Percentiles rank a stretch among this genome's conserved stretches.
phyloP scores from a whole-genome alignment of 1,140 invertebrate genomes.

The Temnothorax longispinosus region DNA sequence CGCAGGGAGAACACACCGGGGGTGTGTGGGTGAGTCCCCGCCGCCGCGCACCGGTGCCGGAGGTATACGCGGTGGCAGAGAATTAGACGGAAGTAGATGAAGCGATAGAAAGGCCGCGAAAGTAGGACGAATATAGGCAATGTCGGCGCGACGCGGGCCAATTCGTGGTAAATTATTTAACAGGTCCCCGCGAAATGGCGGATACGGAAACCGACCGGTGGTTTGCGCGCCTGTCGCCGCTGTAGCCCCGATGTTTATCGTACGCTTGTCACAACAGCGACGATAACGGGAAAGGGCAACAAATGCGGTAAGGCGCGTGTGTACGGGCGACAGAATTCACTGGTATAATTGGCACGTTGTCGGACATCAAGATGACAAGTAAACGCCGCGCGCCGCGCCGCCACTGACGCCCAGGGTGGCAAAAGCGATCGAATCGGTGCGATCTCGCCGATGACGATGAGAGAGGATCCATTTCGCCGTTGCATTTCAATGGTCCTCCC shows the following conservation, averaged over 20 bases:
- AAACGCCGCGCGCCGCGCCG: no score
- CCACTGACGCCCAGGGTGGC: no score
- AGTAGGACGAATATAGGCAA: constrained; percentile 15
- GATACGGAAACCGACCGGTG: constrained; percentile 13
- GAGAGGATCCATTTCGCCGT: background rate
- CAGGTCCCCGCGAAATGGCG: background rate
- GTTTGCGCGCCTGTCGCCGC: constrained; percentile 1
- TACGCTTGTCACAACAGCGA: constrained; percentile 21
- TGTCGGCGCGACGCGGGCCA: background rate
- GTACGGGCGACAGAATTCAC: constrained; percentile 2
- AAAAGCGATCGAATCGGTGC: background rate
- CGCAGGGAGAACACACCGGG: background rate
- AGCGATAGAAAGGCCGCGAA: constrained; percentile 36
- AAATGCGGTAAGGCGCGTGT: constrained; percentile 8
- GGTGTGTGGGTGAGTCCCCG: background rate
- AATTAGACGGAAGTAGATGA: constrained; percentile 55
- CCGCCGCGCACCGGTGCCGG: background rate
- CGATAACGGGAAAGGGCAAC: constrained; percentile 23
- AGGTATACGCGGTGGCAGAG: background rate
- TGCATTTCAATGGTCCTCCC: constrained; percentile 12
- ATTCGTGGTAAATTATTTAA: constrained; percentile 60
- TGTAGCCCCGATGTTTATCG: constrained; percentile 32
- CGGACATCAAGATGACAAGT: constrained; percentile 14
- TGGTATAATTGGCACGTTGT: constrained; percentile 13
- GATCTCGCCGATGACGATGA: background rate